Conservation (phyloP, 2,113 vertebrate genomes). For the Channa maculata region DNA sequence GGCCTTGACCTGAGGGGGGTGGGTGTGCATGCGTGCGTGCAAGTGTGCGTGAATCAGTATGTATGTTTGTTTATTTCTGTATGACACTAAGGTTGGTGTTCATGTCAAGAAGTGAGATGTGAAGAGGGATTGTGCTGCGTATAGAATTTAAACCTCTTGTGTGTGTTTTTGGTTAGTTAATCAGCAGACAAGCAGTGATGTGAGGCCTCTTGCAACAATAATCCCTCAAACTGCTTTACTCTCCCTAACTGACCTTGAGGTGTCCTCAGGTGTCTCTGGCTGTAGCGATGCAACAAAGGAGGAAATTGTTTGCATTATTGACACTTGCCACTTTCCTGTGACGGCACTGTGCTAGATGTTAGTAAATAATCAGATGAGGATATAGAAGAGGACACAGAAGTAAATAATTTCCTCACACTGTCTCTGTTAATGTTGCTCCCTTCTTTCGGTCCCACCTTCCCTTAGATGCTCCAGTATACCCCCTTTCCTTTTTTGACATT, state of each 20-base stretch:
- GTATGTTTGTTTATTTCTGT: constrained; percentile 71
- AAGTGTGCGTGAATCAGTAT: constrained; percentile 61
- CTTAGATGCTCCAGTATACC: constrained; percentile 28
- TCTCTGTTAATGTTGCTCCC: constrained; percentile 38
- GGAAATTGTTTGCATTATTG: constrained; percentile 60
- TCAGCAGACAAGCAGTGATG: constrained; percentile 33
- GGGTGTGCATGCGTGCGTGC: constrained; percentile 31
- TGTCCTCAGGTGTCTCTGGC: constrained; percentile 62
- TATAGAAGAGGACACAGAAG: constrained; percentile 3
- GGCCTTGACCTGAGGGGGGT: constrained; percentile 78
- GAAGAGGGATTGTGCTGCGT: constrained; percentile 8
- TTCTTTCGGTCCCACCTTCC: constrained; percentile 23
- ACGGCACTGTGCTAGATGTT: constrained; percentile 35
- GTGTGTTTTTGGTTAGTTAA: constrained; percentile 7
- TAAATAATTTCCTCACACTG: background rate
- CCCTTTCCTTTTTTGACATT: constrained; percentile 61
- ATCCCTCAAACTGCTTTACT: constrained; percentile 33
- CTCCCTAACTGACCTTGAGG: constrained; percentile 75
- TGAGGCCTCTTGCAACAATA: constrained; percentile 31
- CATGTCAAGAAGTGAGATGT: constrained; percentile 18
- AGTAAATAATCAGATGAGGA: constrained; percentile 28
- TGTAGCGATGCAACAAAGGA: constrained; percentile 34
- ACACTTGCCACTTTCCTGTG: constrained; percentile 40
- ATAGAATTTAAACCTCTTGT: constrained; percentile 4
- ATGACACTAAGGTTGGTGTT: constrained; percentile 31